Conservation (phyloP, 2,113 vertebrate genomes). For the Anolis sagrei region DNA sequence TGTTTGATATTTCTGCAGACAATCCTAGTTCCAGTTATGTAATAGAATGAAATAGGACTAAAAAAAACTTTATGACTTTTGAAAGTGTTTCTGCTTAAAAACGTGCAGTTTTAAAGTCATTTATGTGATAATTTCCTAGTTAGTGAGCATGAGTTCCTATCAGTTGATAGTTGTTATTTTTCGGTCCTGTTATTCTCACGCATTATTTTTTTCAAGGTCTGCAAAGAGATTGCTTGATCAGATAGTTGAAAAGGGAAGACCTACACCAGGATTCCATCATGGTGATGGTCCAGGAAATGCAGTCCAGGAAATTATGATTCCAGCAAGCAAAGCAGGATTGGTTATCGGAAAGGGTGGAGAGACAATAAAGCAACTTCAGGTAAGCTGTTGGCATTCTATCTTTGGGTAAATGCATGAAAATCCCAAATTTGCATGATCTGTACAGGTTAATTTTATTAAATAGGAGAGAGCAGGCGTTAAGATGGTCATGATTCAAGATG, state of each 20-base stretch:
- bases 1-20: background rate
- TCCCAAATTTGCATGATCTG: constrained; percentile 25
- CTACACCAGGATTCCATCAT: constrained; percentile 95
- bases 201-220: constrained; percentile 68
- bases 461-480: constrained; percentile 97
- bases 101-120: background rate
- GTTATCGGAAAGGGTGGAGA: constrained; percentile 98
- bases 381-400: constrained; percentile 51
- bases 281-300: constrained; percentile 93
- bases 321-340: constrained; percentile 95
- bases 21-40: background rate
- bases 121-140: background rate
- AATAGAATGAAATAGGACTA: background rate
- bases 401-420: background rate
- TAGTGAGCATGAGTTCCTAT: background rate
- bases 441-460: constrained; percentile 46
- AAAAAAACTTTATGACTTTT: background rate
- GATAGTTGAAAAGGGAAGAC: constrained; percentile 96
- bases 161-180: background rate
- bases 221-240: constrained; percentile 94
- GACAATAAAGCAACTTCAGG: constrained; percentile 98
- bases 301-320: constrained; percentile 98
- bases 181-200: background rate
- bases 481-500: constrained; percentile 99
- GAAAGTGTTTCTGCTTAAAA: background rate